Base-by-base conservation (phyloP, 2,113 vertebrate species). In the Rutilus rutilus region DNA sequence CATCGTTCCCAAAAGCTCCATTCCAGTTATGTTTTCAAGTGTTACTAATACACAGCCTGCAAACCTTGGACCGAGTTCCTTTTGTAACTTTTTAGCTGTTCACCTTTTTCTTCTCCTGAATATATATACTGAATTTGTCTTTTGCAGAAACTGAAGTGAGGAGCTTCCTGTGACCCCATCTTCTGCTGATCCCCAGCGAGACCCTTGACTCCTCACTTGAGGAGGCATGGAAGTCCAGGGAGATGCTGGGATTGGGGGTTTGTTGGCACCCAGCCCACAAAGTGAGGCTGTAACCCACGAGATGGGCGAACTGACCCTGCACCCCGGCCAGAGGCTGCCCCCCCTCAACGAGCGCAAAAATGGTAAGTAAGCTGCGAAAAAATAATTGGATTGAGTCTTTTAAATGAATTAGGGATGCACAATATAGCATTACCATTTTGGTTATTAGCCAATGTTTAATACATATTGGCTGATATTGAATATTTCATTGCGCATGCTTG, bases 261-360 rank as follows among this genome's bases (percentile, higher is more conserved):
- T 95, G 30, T 95, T 98, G 64, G 95, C 95, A 50, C 95, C 97
- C 39, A 99, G 98, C 87, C 97, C 98, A 42, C 98, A 98, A 74
- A 99, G 98, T 27, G 98, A 99, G 94, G 96, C 97, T 0, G 96
- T 99, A 82, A 97, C 97, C 1, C 96, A 99, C 0, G 98, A 99
- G 89, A 92, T 99, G 88, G 96, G 97, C 91, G 98, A 98, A 71
- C 95, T 99, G 89, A 95, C 98, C 0, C 89, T 99, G 91, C 98
- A 99, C 92, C 93, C 97, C 89, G 92, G 84, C 27, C 96, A 95
- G 89, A 96, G 92, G 84, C 93, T 99, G 57, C 97, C 96, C 5
- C 96, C 98, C 0, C 96, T 99, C 88, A 97, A 96, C 0, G 98
- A 99, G 90, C 95, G 98, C 88, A 99, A 96, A 93, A 99, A 98